Evolutionary conservation across 2,113 vertebrate genomes (phyloP), one percentile per base, ranked within the genome.

Genomic region (Corythaixoides concolor): DNA sequence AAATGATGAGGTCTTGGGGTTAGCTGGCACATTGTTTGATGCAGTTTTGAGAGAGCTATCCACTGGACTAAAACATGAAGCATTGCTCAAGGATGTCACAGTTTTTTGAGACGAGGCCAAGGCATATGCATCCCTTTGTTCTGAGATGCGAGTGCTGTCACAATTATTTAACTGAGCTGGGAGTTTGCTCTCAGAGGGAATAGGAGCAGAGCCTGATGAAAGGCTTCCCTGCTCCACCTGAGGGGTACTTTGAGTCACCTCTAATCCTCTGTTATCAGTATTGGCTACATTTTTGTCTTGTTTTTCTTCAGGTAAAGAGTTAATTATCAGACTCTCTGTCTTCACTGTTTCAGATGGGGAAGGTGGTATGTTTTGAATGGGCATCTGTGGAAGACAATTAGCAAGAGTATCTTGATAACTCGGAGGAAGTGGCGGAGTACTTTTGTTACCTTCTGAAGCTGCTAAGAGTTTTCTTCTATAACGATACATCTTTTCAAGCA

Each of bases 401-500:
- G 56, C 2, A 73, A 39, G 9, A 45, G 50, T 4, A 64, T 3
- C 47, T 5, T 69, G 59, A 75, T 72, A 94, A 68, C 69, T 26
- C 55, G 67, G 8, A 84, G 73, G 58, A 88, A n/a, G 17, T 8
- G 18, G 23, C 21, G 27, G 59, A 16, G 14, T 35, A 59, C 55
- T 92, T 89, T 95, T 96, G 55, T 79, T 55, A 75, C 35, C 45
- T 72, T 77, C 79, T 81, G 95, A 90, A 93, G 92, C 86, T 62
- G 81, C 59, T 52, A 97, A 72, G 19, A 98, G 58, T 68, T 74
- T 64, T 74, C 84, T 97, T 74, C 35, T 98, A 49, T 96, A 97
- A 56, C 55, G 82, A 93, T 97, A 88, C 79, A 96, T 62, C 14
- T 32, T 97, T 80, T 97, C 96, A 91, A 98, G 87, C 43, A 98